phyloP scores from a whole-genome alignment of 2,797 vertebrate genomes.

The Sebastes steindachneri region DNA sequence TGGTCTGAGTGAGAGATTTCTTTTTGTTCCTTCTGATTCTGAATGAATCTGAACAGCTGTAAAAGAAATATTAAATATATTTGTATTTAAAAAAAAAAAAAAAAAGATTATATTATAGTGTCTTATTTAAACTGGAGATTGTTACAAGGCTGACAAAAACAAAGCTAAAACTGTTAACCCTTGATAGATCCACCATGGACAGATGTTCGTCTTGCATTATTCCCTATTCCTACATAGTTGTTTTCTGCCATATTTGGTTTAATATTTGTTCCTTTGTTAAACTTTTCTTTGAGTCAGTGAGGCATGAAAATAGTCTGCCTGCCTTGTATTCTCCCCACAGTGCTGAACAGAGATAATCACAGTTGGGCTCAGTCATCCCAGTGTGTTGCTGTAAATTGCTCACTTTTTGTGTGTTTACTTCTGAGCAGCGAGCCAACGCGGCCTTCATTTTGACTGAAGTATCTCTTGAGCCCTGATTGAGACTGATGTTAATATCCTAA shows the following conservation, averaged over 20 bases:
- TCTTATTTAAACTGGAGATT: background rate
- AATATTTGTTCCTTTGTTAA: background rate
- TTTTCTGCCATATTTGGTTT: background rate
- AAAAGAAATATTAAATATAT: background rate
- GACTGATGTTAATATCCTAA: constrained; percentile 14
- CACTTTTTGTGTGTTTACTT: constrained; percentile 12
- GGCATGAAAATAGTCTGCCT: background rate
- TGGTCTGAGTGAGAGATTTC: constrained; percentile 27
- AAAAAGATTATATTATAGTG: background rate
- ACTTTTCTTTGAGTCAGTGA: background rate
- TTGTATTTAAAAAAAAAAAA: no score
- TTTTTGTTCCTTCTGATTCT: background rate
- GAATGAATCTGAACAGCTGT: background rate
- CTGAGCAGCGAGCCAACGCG: background rate
- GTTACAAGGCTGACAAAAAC: background rate
- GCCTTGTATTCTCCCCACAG: background rate
- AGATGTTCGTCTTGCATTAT: background rate
- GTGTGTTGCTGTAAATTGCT: constrained; percentile 17
- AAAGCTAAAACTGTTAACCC: background rate
- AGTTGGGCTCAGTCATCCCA: background rate
- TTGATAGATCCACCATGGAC: background rate
- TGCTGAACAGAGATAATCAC: background rate
- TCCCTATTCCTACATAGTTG: background rate
- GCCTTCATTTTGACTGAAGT: background rate
- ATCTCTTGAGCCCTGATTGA: constrained; percentile 3